Conservation (phyloP, 2,888 invertebrate genomes). For the Thysanoteuthis rhombus region DNA sequence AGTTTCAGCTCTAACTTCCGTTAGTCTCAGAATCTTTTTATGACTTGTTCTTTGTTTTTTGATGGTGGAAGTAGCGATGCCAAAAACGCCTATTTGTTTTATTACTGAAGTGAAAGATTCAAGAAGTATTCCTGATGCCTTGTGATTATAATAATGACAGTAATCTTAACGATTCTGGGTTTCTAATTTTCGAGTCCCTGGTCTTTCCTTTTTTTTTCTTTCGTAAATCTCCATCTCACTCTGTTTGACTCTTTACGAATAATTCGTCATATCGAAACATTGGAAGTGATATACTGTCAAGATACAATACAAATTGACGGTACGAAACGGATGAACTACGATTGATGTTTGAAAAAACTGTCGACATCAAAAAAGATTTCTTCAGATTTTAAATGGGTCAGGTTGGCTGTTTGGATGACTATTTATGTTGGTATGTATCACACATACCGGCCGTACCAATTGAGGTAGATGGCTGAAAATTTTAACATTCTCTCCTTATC, state of each 20-base stretch:
- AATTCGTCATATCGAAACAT: background rate
- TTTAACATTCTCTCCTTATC: no score
- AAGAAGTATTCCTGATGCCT: background rate
- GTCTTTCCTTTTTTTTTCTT: background rate
- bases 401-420: no score
- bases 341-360: no score
- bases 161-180: background rate
- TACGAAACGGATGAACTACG: no score
- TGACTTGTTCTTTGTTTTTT: background rate
- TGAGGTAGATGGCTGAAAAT: no score
- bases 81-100: background rate
- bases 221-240: background rate
- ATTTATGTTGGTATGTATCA: no score
- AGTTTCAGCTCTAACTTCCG: no score
- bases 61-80: background rate
- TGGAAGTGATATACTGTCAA: background rate
- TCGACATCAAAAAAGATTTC: no score
- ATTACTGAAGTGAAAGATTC: background rate
- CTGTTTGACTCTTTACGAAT: fast-evolving
- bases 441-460: no score
- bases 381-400: no score
- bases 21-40: no score
- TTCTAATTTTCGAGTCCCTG: background rate
- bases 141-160: background rate
- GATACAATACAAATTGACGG: no score